Percentiles rank a stretch among this genome's conserved stretches.
Conservation (phyloP, 2,888 invertebrate genomes). For the Troglohyphantes excavatus region DNA sequence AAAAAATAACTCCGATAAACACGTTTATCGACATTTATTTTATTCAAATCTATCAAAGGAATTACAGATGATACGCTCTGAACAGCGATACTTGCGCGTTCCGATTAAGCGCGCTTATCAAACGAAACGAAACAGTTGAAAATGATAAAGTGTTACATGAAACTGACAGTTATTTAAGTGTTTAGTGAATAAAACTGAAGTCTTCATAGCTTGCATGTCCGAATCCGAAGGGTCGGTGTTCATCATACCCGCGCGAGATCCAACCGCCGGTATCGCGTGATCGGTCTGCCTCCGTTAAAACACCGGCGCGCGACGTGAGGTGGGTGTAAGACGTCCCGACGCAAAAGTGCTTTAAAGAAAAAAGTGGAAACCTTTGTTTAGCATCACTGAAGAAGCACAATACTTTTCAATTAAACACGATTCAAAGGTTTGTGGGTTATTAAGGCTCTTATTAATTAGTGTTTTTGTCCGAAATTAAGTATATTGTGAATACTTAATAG, state of each 20-base stretch:
- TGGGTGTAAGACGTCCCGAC: constrained; percentile 72
- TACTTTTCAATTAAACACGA: too few species aligned
- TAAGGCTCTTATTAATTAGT: too few species aligned
- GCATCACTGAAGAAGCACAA: constrained; percentile 28
- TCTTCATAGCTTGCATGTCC: constrained; percentile 71
- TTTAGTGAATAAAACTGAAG: constrained; percentile 61
- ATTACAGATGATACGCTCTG: constrained; percentile 55
- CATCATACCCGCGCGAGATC: constrained; percentile 67
- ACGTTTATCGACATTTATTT: constrained; percentile 40
- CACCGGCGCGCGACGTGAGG: constrained; percentile 77
- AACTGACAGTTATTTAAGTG: constrained; percentile 61
- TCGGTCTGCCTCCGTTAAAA: constrained; percentile 74
- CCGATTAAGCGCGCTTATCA: constrained; percentile 28
- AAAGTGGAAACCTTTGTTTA: constrained; percentile 76
- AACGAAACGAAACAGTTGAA: constrained; percentile 65
- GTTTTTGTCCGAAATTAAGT: too few species aligned
- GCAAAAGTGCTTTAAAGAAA: constrained; percentile 79
- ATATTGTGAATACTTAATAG: too few species aligned
- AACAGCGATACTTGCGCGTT: constrained; percentile 48
- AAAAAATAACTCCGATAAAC: constrained; percentile 32
- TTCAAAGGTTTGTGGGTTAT: too few species aligned
- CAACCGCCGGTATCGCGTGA: constrained; percentile 75
- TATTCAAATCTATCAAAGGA: constrained; percentile 63
- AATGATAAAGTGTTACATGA: constrained; percentile 63
- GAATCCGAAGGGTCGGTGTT: constrained; percentile 46